Evolutionary conservation across 2,113 vertebrate genomes (phyloP).

Genomic region (Fulica atra): DNA sequence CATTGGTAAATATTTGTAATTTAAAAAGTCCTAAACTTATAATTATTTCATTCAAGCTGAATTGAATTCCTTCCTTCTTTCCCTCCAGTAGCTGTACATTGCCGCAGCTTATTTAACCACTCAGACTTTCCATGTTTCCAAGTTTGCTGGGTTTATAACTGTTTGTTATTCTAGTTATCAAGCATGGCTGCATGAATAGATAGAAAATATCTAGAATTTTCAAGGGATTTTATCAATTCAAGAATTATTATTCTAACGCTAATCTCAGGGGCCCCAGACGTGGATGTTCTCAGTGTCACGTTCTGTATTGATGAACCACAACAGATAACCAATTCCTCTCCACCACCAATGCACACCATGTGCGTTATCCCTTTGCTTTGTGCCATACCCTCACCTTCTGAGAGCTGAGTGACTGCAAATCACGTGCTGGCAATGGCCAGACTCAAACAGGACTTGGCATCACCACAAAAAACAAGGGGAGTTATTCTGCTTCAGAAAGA

Average conservation of each 20-base stretch:
- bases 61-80: background rate
- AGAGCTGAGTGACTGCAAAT: background rate
- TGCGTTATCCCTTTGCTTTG: background rate
- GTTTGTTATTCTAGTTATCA: background rate
- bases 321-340: background rate
- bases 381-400: background rate
- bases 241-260: background rate
- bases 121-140: background rate
- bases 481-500: background rate
- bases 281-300: fast-evolving
- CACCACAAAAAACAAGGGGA: background rate
- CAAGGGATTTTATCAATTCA: background rate
- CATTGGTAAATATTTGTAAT: conserved; percentile 13
- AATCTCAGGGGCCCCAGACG: background rate
- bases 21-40: conserved; percentile 22
- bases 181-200: background rate
- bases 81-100: background rate
- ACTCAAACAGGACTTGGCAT: background rate
- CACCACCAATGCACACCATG: fast-evolving
- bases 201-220: background rate
- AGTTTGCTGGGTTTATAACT: background rate
- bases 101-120: background rate
- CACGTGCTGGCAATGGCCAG: background rate
- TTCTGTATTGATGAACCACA: fast-evolving
- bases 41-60: conserved; percentile 37